Evolutionary conservation across 2,113 vertebrate genomes (phyloP).

Genomic region (Crotalus viridis): DNA sequence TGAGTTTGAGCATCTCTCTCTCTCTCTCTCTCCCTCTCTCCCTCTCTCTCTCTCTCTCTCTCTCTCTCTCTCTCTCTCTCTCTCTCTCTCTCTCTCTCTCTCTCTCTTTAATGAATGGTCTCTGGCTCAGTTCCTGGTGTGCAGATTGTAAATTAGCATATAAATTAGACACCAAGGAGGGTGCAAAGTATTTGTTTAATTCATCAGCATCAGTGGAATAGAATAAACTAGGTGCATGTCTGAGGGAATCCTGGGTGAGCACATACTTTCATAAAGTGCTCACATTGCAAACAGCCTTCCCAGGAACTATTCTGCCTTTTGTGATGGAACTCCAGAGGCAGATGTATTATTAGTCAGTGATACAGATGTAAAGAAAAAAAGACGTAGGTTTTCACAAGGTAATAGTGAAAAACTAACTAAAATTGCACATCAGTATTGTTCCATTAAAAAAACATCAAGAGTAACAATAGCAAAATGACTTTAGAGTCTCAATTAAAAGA

Average conservation of each 20-base stretch:
- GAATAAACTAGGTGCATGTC: conserved; percentile 56
- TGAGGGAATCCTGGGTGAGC: conserved; percentile 53
- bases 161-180: conserved; percentile 51
- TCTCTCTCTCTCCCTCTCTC: neutral
- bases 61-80: neutral
- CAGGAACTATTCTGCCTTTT: conserved; percentile 36
- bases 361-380: conserved; percentile 14
- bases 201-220: conserved; percentile 50
- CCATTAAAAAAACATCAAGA: neutral
- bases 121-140: conserved; percentile 40
- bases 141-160: conserved; percentile 50
- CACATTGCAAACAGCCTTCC: conserved; percentile 5
- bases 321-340: neutral
- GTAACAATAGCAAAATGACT: neutral
- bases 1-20: conserved; percentile 37
- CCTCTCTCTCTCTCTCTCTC: neutral
- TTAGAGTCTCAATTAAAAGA: neutral
- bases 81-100: neutral
- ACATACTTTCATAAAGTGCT: conserved; percentile 48
- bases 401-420: neutral
- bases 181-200: conserved; percentile 55
- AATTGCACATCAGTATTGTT: neutral
- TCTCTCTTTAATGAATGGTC: conserved; percentile 26
- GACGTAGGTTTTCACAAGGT: conserved; percentile 23
- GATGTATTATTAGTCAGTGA: neutral